phyloP scores from a whole-genome alignment of 2,797 vertebrate species.

The Thaleichthys pacificus region DNA sequence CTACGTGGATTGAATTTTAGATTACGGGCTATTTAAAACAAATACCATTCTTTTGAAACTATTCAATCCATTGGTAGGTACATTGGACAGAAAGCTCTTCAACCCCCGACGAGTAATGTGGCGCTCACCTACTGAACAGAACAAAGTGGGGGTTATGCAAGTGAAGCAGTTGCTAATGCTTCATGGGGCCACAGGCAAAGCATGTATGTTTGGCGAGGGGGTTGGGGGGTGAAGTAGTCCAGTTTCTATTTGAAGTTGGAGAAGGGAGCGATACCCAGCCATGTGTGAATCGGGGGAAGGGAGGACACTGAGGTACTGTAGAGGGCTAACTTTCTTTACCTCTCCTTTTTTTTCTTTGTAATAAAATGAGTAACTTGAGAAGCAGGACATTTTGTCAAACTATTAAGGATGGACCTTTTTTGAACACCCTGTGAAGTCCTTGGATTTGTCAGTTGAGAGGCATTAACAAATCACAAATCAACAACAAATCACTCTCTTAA shows the following conservation, averaged over 20 bases:
- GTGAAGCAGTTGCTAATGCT: neutral
- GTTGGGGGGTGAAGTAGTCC: neutral
- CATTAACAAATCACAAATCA: too few species aligned
- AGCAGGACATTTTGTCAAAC: too few species aligned
- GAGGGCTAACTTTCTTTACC: too few species aligned
- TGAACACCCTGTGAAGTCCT: too few species aligned
- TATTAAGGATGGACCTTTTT: too few species aligned
- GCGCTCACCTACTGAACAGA: neutral
- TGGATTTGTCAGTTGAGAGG: too few species aligned
- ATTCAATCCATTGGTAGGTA: too few species aligned
- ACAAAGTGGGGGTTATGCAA: neutral
- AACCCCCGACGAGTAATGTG: neutral
- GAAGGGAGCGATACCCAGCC: neutral
- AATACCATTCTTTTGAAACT: neutral
- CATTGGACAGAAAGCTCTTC: too few species aligned
- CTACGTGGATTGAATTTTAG: neutral
- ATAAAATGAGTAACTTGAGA: neutral
- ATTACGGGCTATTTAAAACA: neutral
- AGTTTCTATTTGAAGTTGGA: neutral
- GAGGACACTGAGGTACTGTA: neutral
- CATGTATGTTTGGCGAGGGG: neutral
- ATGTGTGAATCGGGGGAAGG: constrained; percentile 1
- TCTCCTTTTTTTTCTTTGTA: neutral
- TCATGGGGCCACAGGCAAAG: neutral
- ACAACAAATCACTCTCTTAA: too few species aligned